Percentiles rank a stretch among this genome's conserved stretches.
Evolutionary conservation across 2,888 invertebrate genomes (phyloP).

Genomic region (Synergus gifuensis): DNA sequence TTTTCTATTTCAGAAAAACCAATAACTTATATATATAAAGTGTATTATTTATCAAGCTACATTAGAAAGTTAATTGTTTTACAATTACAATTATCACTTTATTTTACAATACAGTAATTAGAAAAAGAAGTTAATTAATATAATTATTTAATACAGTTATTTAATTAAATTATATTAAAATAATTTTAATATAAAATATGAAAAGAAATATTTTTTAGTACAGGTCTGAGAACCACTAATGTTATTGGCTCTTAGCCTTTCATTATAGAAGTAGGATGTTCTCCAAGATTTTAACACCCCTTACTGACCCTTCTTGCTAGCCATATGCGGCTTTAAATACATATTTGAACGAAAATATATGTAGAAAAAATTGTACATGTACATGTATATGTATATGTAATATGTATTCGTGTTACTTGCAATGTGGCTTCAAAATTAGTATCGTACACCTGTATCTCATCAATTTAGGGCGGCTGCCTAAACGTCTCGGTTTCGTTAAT

Average conservation of each 20-base stretch:
- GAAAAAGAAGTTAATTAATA: not conserved
- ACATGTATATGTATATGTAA: too few species aligned
- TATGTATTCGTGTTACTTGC: not conserved
- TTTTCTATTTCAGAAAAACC: too few species aligned
- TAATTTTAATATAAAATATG: not conserved
- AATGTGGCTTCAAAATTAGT: conserved; percentile 12
- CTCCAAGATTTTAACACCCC: conserved; percentile 27
- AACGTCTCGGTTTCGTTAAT: not conserved
- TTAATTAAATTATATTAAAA: not conserved
- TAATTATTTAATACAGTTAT: not conserved
- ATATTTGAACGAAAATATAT: not conserved
- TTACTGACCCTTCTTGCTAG: not conserved
- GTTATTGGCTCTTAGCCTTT: not conserved
- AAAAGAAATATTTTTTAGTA: not conserved
- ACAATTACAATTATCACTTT: too few species aligned
- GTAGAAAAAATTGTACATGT: not conserved
- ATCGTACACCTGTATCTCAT: conserved; percentile 15
- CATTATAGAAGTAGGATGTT: not conserved
- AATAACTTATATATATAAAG: too few species aligned
- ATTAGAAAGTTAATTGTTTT: too few species aligned
- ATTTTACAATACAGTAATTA: too few species aligned
- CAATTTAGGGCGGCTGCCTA: not conserved
- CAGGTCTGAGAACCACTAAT: conserved; percentile 5
- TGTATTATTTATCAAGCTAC: too few species aligned
- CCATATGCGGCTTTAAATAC: conserved; percentile 6